Percentiles rank a stretch among this genome's conserved stretches.
phyloP scores from a whole-genome alignment of 1,140 invertebrate species.

The Sycophila sp. region DNA sequence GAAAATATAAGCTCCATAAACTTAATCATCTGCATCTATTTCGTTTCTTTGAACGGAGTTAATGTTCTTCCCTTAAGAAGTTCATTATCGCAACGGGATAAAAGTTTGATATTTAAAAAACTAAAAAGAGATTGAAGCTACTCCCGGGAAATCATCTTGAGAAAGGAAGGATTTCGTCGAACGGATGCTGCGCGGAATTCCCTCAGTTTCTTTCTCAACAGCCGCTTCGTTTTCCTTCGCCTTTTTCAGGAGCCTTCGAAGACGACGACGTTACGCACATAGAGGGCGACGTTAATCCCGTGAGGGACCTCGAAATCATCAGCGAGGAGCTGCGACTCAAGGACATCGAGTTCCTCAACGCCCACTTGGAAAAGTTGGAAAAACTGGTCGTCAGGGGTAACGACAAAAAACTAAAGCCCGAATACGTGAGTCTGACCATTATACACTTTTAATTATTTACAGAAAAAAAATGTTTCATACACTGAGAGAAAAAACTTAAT shows the following conservation, averaged over 20 bases:
- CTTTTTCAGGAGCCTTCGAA: constrained; percentile 89
- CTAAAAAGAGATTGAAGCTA: background rate
- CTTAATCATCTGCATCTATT: background rate
- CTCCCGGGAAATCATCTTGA: background rate
- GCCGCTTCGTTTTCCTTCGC: constrained; percentile 2
- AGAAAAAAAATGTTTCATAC: no score
- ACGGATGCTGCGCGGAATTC: background rate
- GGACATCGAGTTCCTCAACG: constrained; percentile 87
- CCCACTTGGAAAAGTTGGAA: constrained; percentile 88
- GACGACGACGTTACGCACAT: constrained; percentile 98
- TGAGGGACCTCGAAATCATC: constrained; percentile 97
- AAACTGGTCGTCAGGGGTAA: constrained; percentile 85
- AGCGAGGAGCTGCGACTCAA: constrained; percentile 94
- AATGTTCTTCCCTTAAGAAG: background rate
- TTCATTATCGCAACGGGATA: background rate
- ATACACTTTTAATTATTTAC: no score
- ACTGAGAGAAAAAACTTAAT: no score
- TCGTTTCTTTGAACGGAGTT: constrained; percentile 4
- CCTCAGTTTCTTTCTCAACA: background rate
- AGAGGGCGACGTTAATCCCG: constrained; percentile 97
- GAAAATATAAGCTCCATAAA: no score
- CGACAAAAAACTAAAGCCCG: constrained; percentile 97
- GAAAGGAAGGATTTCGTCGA: background rate
- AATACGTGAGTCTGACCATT: constrained; percentile 82
- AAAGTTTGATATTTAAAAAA: no score